Percentiles rank a stretch among this genome's conserved stretches.
phyloP scores from a whole-genome alignment of 1,140 invertebrate genomes.

The Pseudomyrmex pallidus region DNA sequence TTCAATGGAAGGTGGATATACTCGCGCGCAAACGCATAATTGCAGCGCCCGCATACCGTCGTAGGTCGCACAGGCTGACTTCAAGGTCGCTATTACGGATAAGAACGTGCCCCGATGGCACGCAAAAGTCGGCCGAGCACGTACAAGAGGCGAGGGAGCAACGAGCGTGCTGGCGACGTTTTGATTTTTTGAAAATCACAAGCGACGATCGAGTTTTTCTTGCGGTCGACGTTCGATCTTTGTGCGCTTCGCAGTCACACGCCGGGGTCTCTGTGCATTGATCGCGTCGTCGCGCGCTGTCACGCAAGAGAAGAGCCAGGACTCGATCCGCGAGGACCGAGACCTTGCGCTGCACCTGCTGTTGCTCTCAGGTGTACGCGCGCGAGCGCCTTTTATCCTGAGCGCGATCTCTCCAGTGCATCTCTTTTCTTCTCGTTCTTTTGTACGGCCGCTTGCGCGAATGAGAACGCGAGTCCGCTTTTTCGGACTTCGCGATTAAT shows the following conservation, averaged over 20 bases:
- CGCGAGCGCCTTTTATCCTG: slow-evolving; percentile 68
- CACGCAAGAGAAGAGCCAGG: slow-evolving; percentile 53
- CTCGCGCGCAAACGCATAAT: slow-evolving; percentile 6
- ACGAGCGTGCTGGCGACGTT: background rate
- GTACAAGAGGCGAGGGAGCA: background rate
- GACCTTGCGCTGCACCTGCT: slow-evolving; percentile 75
- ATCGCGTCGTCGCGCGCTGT: slow-evolving; percentile 41
- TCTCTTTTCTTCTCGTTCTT: slow-evolving; percentile 54
- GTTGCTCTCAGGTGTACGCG: slow-evolving; percentile 73
- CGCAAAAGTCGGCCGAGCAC: slow-evolving; percentile 8
- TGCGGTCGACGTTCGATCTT: background rate
- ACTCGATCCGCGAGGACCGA: slow-evolving; percentile 59
- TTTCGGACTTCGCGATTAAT: too few relatives aligned
- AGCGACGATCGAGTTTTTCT: background rate
- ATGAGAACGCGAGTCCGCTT: too few relatives aligned
- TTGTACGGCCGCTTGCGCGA: slow-evolving; percentile 9
- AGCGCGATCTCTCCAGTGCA: slow-evolving; percentile 62
- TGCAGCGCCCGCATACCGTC: slow-evolving; percentile 25
- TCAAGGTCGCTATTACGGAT: slow-evolving; percentile 31
- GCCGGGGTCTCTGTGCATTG: slow-evolving; percentile 1
- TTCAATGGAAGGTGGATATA: slow-evolving; percentile 32
- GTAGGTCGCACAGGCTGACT: slow-evolving; percentile 16
- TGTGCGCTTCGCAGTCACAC: background rate
- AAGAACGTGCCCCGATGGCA: background rate
- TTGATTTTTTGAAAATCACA: background rate